A percentile compares a stretch with the other conserved stretches of the same genome.
Conservation (phyloP, 2,888 invertebrate species). For the Anagyrus pseudococci region DNA sequence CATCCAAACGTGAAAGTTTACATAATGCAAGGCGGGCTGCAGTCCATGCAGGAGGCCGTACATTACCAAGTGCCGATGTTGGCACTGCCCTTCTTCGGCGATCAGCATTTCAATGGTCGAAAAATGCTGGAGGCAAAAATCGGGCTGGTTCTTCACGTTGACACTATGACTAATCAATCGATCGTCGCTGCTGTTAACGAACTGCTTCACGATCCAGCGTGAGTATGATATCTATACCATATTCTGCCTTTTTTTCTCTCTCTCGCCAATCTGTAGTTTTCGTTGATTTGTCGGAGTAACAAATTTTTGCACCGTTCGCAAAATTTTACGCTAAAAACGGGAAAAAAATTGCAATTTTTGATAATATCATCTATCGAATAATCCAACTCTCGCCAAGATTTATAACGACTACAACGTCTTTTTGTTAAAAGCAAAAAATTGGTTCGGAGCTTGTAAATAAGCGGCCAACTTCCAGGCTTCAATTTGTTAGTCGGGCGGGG, state of each 20-base stretch:
- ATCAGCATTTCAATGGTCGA: constrained; percentile 55
- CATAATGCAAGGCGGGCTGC: constrained; percentile 57
- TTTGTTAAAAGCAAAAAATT: too few relatives aligned
- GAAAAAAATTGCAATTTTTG: too few relatives aligned
- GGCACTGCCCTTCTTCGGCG: constrained; percentile 56
- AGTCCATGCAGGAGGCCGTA: constrained; percentile 58
- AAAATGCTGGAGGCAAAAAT: constrained; percentile 54
- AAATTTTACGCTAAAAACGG: too few relatives aligned
- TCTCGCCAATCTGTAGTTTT: background rate
- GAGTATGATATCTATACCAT: constrained; percentile 34
- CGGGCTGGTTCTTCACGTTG: constrained; percentile 50
- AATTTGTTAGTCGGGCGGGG: too few relatives aligned
- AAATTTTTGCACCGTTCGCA: too few relatives aligned
- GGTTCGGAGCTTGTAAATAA: too few relatives aligned
- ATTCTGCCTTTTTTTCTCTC: background rate
- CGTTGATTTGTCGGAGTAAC: too few relatives aligned
- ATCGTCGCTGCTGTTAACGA: constrained; percentile 45
- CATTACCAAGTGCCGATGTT: constrained; percentile 52
- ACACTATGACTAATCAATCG: constrained; percentile 48
- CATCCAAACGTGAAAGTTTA: constrained; percentile 52
- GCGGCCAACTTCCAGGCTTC: too few relatives aligned
- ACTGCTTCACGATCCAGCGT: constrained; percentile 49
- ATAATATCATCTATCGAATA: too few relatives aligned
- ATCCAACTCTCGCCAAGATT: too few relatives aligned
- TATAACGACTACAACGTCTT: too few relatives aligned